Base-by-base conservation (phyloP, 2,888 invertebrate genomes). In the Mongoloraphidia duomilia region DNA sequence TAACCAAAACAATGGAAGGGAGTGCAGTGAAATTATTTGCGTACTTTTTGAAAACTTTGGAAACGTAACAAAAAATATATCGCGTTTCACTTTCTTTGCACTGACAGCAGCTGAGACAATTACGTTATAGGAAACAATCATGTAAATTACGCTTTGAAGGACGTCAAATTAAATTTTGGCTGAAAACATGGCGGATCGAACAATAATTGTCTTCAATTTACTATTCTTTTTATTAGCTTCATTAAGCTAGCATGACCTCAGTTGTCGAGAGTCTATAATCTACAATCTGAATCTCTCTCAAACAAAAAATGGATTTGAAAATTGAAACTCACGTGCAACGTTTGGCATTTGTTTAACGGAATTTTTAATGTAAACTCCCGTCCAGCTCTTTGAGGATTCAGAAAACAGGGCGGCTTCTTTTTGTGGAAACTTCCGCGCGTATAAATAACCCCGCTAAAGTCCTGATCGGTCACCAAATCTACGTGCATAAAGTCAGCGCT, bases 401-500 rank as follows among this genome's bases (percentile, higher is more conserved):
- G 61, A 57, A 75, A 79, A 57, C 79, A 79, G 0, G 76, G 74
- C 0, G 67, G 62, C 35, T 72, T 61, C 60, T 75, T 74, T 41
- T 74, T 72, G 54, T 76, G 68, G 59, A 74, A 79, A 57, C 73
- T 77, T 35, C 79, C 79, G 45, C 76, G 67, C 0, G 79, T 79
- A 55, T 79, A 79, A 63, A 79, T 73, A 0, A 79, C 76, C 1
- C 79, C 79, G 2, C 67, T 66, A 56, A 79, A 79, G 41, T 75
- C 73, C 42, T 75, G 69, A 44, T 74, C 72, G 1, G 73, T 76
- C 45, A 45, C 45, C 37, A 69, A 54, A 47, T 61, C 55, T 8
- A 69, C 58, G 50, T 69, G 65, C 76, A 78, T 77, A 1, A 71
- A 71, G 53, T 77, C 70, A 2, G 74, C 71, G 1, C 72, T 74